phyloP scores from a whole-genome alignment of 1,140 invertebrate genomes.

The Scaptomyza hsui region DNA sequence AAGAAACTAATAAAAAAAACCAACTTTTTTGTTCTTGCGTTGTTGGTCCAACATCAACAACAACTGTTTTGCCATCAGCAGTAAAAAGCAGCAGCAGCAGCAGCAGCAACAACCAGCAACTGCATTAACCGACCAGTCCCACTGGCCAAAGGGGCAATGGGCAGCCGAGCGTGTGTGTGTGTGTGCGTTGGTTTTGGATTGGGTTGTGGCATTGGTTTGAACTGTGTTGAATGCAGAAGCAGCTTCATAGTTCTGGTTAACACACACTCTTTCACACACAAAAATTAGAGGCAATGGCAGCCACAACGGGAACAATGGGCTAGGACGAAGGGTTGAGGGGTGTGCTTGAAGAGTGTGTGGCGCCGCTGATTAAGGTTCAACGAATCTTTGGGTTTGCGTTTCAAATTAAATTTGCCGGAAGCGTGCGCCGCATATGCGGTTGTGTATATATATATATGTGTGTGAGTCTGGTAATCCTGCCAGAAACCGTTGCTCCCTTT shows the following conservation, averaged over 20 bases:
- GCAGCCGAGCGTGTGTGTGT: background rate
- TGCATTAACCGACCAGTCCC: constrained; percentile 62
- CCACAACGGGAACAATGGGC: constrained; percentile 17
- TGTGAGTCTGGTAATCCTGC: background rate
- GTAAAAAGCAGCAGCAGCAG: constrained; percentile 27
- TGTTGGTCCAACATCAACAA: constrained; percentile 31
- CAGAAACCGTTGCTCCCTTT: background rate
- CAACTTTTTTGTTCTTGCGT: constrained; percentile 11
- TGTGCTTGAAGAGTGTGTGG: constrained; percentile 10
- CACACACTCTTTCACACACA: constrained; percentile 21
- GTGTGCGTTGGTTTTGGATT: constrained; percentile 3
- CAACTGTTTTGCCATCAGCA: constrained; percentile 46
- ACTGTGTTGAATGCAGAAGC: constrained; percentile 17
- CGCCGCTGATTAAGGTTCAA: constrained; percentile 63
- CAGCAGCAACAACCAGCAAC: constrained; percentile 18
- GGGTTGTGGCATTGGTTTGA: constrained; percentile 1
- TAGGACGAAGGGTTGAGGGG: constrained; percentile 3
- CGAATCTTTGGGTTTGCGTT: constrained; percentile 57
- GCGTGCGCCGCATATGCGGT: constrained; percentile 23
- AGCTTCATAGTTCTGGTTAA: constrained; percentile 23
- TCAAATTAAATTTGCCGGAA: constrained; percentile 72
- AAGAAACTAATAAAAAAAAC: constrained; percentile 61
- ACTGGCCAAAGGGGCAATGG: constrained; percentile 5
- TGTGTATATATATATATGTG: constrained; percentile 7
- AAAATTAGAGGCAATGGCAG: constrained; percentile 38